Base-by-base conservation (phyloP, 2,797 vertebrate genomes). In the Sylvilagus floridanus region DNA sequence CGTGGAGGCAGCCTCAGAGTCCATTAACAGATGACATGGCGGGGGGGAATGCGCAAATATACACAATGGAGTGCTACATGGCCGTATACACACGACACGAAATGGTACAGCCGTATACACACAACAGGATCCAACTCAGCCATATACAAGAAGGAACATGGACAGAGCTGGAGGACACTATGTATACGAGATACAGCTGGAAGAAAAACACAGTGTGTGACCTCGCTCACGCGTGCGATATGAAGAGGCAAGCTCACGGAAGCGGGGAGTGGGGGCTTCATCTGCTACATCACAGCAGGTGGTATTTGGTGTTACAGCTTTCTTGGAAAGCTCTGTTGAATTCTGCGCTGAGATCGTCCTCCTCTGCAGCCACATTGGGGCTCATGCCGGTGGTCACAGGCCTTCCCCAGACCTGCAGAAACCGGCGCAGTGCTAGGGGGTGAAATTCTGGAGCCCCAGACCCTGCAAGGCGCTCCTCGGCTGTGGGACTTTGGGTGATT, bases 321-420 rank as follows among this genome's bases (percentile, higher is more conserved):
- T 69, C 47, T 30, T 42, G 35, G 28, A 79, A 82, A 71, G 30
- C 2, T 0, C 14, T 17, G 16, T 47, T 52, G 57, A 69, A 3
- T 32, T 71, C 5, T n/a, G 10, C 14, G 32, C 6, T 17, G 30
- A 42, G 24, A 21, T 42, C 2, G 35, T 5, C 28, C n/a, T n/a
- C 0, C 7, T 78, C 8, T 60, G 32, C 37, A 11, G 22, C 47
- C 2, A 1, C n/a, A 54, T 7, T 6, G 24, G n/a, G 4, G 1
- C 37, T 28, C 26, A 30, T 10, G 5, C 3, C 0, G 32, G 35
- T 24, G 28, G 21, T 62, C 24, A 68, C 19, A 19, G 4, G 65
- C 26, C 37, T 42, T 52, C 22, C 2, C 7, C n/a, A 85, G n/a
- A 37, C 22, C 30, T 9, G 21, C 1, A 54, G 73, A 12, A 75